phyloP scores from a whole-genome alignment of 2,888 invertebrate species.

The Caenorhabditis virilis region DNA sequence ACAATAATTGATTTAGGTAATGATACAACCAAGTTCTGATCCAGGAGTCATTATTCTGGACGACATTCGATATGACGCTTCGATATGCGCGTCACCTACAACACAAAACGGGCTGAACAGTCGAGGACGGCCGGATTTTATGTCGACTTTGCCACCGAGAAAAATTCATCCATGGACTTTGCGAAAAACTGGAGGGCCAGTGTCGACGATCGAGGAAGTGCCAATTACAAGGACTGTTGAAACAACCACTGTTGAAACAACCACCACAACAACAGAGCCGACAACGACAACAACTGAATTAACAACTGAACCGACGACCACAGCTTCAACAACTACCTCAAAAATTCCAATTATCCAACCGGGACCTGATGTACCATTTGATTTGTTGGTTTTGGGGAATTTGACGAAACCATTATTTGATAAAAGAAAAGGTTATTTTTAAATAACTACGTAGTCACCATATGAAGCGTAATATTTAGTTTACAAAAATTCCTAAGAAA shows the following conservation, averaged over 20 bases:
- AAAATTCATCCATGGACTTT: constrained; percentile 38
- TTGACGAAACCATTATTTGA: constrained; percentile 62
- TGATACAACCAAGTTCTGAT: constrained; percentile 54
- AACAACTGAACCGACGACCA: constrained; percentile 9
- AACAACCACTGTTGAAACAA: constrained; percentile 4
- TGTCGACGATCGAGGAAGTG: constrained; percentile 9
- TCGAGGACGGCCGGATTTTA: constrained; percentile 39
- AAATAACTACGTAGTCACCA: neutral
- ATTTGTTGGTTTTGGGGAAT: constrained; percentile 60
- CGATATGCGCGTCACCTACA: constrained; percentile 37
- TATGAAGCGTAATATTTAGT: too few species aligned
- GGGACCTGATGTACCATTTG: constrained; percentile 56
- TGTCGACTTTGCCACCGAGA: constrained; percentile 26
- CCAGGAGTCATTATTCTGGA: constrained; percentile 62
- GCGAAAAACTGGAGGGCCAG: too few species aligned
- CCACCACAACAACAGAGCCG: constrained; percentile 7
- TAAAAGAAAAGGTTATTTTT: constrained; percentile 39
- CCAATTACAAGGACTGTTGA: constrained; percentile 2
- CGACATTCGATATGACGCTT: constrained; percentile 62
- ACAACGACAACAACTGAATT: constrained; percentile 11
- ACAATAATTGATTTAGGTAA: constrained; percentile 41
- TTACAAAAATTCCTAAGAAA: too few species aligned
- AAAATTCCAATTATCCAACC: constrained; percentile 5
- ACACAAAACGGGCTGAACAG: neutral
- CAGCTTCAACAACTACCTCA: constrained; percentile 1